Evolutionary conservation across 2,888 invertebrate genomes (phyloP).

Genomic region (Drosophila ustulata): DNA sequence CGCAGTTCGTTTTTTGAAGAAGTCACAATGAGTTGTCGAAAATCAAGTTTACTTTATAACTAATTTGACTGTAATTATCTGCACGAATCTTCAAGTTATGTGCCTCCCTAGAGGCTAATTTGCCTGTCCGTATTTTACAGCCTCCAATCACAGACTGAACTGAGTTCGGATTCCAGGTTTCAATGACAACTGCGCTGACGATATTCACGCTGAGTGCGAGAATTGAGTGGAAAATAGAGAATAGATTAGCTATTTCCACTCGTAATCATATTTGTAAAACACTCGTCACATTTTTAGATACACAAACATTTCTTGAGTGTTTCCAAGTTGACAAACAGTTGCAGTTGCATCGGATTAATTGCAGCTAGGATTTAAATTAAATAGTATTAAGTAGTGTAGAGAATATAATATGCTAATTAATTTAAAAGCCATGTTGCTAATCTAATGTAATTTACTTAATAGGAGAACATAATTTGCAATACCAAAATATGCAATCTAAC

Average conservation of each 20-base stretch:
- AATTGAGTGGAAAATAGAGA: neutral
- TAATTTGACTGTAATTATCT: neutral
- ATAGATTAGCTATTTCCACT: constrained; percentile 7
- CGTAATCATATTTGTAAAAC: constrained; percentile 11
- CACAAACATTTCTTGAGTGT: neutral
- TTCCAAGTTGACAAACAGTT: neutral
- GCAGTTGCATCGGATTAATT: neutral
- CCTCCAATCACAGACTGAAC: constrained; percentile 11
- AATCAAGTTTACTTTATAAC: neutral
- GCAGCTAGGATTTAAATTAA: too few relatives aligned
- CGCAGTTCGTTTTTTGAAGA: neutral
- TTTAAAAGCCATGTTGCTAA: too few relatives aligned
- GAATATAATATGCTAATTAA: too few relatives aligned
- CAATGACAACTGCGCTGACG: neutral
- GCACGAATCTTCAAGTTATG: neutral
- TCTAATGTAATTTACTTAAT: too few relatives aligned
- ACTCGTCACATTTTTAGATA: neutral
- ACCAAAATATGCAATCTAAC: too few relatives aligned
- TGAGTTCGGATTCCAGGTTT: neutral
- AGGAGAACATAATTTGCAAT: too few relatives aligned
- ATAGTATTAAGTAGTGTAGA: neutral
- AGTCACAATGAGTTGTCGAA: constrained; percentile 5
- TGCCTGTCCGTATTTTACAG: neutral
- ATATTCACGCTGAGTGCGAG: neutral
- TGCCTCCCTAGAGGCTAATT: neutral